Evolutionary conservation across 2,113 vertebrate species (phyloP), one percentile per base, ranked within the genome.

Genomic region (Sorex araneus): DNA sequence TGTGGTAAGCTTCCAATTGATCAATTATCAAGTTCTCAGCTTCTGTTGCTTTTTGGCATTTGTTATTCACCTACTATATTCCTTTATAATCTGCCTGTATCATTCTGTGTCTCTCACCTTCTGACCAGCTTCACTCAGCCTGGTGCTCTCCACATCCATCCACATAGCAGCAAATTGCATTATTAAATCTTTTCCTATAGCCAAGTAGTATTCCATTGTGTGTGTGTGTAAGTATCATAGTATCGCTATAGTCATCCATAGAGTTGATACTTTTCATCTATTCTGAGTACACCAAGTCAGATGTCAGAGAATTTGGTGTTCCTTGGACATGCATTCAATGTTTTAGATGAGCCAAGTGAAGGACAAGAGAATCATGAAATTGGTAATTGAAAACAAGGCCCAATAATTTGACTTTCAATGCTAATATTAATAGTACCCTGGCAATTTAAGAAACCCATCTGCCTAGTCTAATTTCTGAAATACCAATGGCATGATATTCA

Each of bases 211-310:
- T 60, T 60, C 57, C 57, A 23, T 6, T 60, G 57, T 60, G 57
- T 60, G 4, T 60, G 4, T 60, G 57, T n/a, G n/a, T n/a, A n/a
- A n/a, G n/a, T 23, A 21, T 8, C 57, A 23, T 23, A 23, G 57
- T 60, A 23, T 50, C 47, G 4, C 6, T 19, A 60, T 19, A 27
- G 95, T 87, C 89, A 92, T 12, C 5, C 10, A 9, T 50, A 50
- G 47, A 50, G 12, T 95, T 96, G 96, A 97, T 96, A 95, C 87
- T 94, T 92, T 96, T 96, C 96, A 97, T 96, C 96, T 96, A 66
- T 63, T 19, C 74, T 27, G 73, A 88, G 0, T 6, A 93, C 75
- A 89, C 91, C 95, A 95, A 74, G 84, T 36, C 54, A 78, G 77
- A 94, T 94, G 90, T 47, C 89, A 82, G 81, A 95, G 87, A 95